phyloP scores from a whole-genome alignment of 1,140 invertebrate genomes.

The Drosophila repleta region DNA sequence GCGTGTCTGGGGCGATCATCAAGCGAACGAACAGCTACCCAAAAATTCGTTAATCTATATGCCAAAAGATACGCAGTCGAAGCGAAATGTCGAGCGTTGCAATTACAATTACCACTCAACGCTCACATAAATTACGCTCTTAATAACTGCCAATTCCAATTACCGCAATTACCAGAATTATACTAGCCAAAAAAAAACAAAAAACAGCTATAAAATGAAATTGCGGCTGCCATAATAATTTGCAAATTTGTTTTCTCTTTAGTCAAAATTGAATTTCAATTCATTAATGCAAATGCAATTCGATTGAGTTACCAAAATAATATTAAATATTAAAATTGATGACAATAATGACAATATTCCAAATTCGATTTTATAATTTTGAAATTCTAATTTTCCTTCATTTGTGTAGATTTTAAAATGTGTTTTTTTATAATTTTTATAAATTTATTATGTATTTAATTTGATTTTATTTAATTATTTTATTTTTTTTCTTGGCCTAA shows the following conservation, averaged over 20 bases:
- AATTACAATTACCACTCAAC: conserved; percentile 20
- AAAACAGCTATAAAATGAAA: neutral
- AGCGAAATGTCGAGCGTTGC: conserved; percentile 21
- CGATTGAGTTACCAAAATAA: no score
- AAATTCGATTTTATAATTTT: no score
- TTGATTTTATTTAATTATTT: no score
- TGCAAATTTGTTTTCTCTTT: neutral
- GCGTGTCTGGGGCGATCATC: conserved; percentile 64
- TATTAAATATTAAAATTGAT: no score
- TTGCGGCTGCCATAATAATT: neutral
- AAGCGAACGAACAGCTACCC: conserved; percentile 41
- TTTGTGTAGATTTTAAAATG: no score
- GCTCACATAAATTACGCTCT: conserved; percentile 14
- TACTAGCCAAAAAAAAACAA: neutral
- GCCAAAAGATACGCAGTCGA: neutral
- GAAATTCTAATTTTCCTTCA: no score
- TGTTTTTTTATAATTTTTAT: no score
- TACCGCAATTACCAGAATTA: conserved; percentile 2
- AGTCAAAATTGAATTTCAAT: neutral
- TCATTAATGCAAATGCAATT: neutral
- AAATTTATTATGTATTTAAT: no score
- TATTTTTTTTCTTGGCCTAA: no score
- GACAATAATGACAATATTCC: no score
- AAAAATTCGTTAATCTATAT: conserved; percentile 51
- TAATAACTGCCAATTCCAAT: conserved; percentile 5